These are phyloP conservation scores for Australoheros scitulus DNA, from an alignment of 2,113 vertebrate genomes.

Conservation along the genomic window DNA sequence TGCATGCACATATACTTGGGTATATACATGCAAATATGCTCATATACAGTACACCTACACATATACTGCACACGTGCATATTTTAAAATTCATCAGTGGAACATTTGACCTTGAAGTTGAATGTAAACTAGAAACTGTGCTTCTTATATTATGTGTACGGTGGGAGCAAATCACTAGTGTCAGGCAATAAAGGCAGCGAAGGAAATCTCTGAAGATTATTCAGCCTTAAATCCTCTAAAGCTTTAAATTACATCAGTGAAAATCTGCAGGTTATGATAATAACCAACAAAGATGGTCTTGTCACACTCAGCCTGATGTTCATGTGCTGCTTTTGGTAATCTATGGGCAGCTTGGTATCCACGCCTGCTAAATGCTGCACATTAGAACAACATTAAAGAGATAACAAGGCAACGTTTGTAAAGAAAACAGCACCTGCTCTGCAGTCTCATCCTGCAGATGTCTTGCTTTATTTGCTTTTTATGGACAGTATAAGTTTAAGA, in stretches of 20 bases:
- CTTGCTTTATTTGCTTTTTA: conserved; percentile 31
- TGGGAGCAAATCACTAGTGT: conserved; percentile 36
- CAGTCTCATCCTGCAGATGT: conserved; percentile 23
- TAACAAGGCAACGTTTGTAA: neutral
- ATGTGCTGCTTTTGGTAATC: conserved; percentile 14
- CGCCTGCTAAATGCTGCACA: conserved; percentile 12
- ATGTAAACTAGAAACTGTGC: neutral
- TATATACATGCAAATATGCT: neutral
- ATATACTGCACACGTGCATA: neutral
- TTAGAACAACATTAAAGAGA: conserved; percentile 18
- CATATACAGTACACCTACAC: neutral
- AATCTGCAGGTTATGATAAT: neutral
- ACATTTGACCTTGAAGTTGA: conserved; percentile 48
- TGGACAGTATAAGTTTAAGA: conserved; percentile 38
- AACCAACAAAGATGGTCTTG: neutral
- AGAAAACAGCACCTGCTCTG: conserved; percentile 3
- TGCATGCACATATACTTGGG: neutral
- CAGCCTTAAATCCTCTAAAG: conserved; percentile 28
- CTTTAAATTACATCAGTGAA: conserved; percentile 15
- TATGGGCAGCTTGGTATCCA: neutral
- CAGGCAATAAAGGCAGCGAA: neutral
- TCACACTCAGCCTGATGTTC: neutral
- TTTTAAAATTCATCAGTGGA: neutral
- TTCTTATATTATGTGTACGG: neutral
- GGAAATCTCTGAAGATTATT: conserved; percentile 24